These are phyloP conservation scores for Actenoides hombroni DNA, from an alignment of 2,113 vertebrate genomes.

Conservation along the genomic window DNA sequence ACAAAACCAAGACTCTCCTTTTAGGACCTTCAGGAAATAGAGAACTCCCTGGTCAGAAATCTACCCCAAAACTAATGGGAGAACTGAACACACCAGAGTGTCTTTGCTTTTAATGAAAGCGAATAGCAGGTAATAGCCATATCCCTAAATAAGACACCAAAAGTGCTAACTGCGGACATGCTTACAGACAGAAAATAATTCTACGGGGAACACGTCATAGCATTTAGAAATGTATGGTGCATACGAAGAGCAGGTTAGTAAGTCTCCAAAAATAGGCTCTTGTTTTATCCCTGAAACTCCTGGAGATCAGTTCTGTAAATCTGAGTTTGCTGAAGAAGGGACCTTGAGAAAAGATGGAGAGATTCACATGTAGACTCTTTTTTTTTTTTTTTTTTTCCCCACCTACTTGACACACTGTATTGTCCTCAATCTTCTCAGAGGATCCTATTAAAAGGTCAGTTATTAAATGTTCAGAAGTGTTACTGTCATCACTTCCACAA, in stretches of 20 bases:
- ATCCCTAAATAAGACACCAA: neutral
- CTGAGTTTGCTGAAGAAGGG: neutral
- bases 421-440: neutral
- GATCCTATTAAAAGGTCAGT: neutral
- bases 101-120: neutral
- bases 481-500: neutral
- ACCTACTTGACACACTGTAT: fast-evolving
- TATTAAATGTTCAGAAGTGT: neutral
- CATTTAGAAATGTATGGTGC: neutral
- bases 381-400: neutral
- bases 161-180: neutral
- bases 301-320: neutral
- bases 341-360: neutral
- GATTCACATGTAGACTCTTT: neutral
- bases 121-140: neutral
- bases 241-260: neutral
- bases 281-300: neutral
- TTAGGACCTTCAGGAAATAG: neutral
- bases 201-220: fast-evolving
- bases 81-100: neutral
- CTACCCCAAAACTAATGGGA: neutral
- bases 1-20: neutral
- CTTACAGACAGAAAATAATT: neutral
- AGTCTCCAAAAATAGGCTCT: neutral
- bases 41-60: neutral